Base-by-base conservation (phyloP, 30 jellyfish, hydroid and myxozoan genomes). In the Aurelia sp. region DNA sequence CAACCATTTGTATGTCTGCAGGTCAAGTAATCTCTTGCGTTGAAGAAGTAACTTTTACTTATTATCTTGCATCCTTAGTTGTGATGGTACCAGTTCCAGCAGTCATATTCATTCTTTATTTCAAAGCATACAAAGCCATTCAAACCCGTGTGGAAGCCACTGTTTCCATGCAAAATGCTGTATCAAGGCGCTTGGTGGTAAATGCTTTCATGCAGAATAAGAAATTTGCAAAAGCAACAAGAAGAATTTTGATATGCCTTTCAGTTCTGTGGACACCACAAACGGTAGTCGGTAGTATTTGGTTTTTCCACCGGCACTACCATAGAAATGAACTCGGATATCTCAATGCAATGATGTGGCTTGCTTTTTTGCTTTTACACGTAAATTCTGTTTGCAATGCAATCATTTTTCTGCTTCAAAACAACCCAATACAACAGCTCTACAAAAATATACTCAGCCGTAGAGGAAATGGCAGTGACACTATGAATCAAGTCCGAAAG, bases 71-170 rank as follows among this genome's bases (percentile, higher is more conserved):
- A 59, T 9, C 13, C 9, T 4, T 33, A n/a, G 18, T 47, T 33
- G 2, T 79, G 53, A 27, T 31, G 27, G n/a, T 52, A 7, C 18
- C 67, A 15, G 15, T 11, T 19, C 33, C 66, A 33, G 24, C 66
- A 13, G 31, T 27, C 33, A 21, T 66, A 4, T 64, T 66, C 59
- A 31, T 64, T 13, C 53, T 79, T 7, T 79, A 79, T 50, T 11
- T 24, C 69, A 79, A 79, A 48, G 78, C 80, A 7, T 27, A 17
- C 59, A 61, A 15, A 15, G 72, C 89, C 4, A 52, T 79, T 63
- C 65, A 18, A 31, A 21, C n/a, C 47, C 73, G 81, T 11, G 72
- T 79, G 10, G 33, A 44, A 8, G 22, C 71, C 20, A 33, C 41
- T 18, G 35, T 13, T 13, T 20, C 22, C 6, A 8, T 5, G 11